Conservation (phyloP, 1,140 invertebrate genomes). For the Caligus rogercresseyi region DNA sequence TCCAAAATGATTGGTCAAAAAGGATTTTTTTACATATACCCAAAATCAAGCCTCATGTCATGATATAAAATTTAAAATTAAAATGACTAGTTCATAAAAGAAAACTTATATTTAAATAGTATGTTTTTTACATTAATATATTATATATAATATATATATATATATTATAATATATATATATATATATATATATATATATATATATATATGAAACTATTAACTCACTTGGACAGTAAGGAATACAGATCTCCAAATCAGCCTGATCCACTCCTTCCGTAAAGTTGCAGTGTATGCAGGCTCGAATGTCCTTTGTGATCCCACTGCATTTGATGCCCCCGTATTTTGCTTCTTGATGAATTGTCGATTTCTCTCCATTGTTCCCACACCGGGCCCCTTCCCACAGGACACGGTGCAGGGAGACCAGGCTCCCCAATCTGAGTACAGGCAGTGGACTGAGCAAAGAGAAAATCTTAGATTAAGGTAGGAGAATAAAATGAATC, state of each 20-base stretch:
- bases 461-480: background rate
- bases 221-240: background rate
- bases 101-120: too few species aligned
- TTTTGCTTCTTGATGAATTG: conserved; percentile 1
- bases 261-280: background rate
- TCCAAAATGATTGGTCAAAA: too few species aligned
- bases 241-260: background rate
- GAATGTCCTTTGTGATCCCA: background rate
- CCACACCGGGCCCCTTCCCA: conserved; percentile 26
- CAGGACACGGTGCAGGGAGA: conserved; percentile 34
- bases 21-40: too few species aligned
- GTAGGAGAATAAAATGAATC: too few species aligned
- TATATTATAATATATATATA: too few species aligned
- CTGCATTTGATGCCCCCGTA: conserved; percentile 3
- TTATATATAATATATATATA: too few species aligned
- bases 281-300: background rate
- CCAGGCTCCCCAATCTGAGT: conserved; percentile 55
- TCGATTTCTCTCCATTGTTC: conserved; percentile 27
- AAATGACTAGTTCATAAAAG: too few species aligned
- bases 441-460: conserved; percentile 44
- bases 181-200: too few species aligned
- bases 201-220: too few species aligned
- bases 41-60: too few species aligned
- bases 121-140: too few species aligned
- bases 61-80: background rate